Evolutionary conservation across 2,888 invertebrate genomes (phyloP), one percentile per base, ranked within the genome.

Genomic region (Spodoptera picta): DNA sequence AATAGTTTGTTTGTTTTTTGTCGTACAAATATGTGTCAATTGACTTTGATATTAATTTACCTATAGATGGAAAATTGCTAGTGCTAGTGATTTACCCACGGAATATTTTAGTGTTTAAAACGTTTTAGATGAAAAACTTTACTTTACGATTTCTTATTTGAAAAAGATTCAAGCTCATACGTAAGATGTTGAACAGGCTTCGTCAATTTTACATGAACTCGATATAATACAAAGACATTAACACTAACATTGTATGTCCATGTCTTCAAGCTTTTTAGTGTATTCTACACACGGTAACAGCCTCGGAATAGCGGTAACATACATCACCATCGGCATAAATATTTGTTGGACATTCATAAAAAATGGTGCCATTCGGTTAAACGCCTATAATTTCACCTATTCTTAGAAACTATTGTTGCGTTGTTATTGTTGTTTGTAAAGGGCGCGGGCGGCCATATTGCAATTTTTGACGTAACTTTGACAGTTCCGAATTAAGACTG

Each of bases 281-380:
- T 59, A 68, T 64, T 73, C 79, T 24, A 52, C 44, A 57, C 75
- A 49, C 65, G 58, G 68, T 53, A 9, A 27, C 12, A 24, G 61
- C 55, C 46, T n/a, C 23, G 45, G 46, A 7, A 58, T 72, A 72
- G 65, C 72, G 65, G 72, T 74, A 65, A 74, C 27, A 56, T 58
- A 42, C 65, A 53, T 65, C 75, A 74, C 70, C 43, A 73, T 19
- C 46, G 41, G 70, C 75, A 71, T 71, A 55, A 70, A 57, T 73
- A 53, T 57, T 24, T 52, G 51, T 65, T 70, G 53, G 45, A 55
- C 48, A 56, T 55, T 55, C 51, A 58, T 43, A 63, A 58, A 68
- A 73, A 73, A 73, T 46, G 57, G 62, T 58, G 69, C 63, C 73
- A 68, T 68, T 58, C 42, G 57, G 51, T 55, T 47, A 44, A 60